Conservation (phyloP, 2,797 vertebrate species). For the Platyrinchus mystaceus region DNA sequence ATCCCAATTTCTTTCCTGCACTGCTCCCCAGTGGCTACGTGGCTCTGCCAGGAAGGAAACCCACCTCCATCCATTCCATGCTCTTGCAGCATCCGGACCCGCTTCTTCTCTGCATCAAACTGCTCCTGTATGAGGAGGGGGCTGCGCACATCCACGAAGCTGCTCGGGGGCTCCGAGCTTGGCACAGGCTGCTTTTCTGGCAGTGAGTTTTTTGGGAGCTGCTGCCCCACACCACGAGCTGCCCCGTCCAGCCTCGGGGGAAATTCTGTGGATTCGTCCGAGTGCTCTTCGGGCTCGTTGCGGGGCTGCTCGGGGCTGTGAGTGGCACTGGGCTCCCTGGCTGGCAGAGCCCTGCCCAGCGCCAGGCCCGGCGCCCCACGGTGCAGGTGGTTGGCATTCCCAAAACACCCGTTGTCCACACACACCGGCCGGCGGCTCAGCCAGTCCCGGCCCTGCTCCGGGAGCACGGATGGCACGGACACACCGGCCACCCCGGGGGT, state of each 20-base stretch:
- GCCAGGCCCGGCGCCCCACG: rapidly evolving
- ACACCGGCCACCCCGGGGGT: rapidly evolving
- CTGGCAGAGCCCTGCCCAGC: neutral
- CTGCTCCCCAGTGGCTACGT: neutral
- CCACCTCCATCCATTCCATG: neutral
- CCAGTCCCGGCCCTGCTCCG: neutral
- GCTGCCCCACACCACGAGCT: rapidly evolving
- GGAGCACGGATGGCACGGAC: rapidly evolving
- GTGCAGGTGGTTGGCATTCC: slow-evolving; percentile 21
- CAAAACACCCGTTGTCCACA: slow-evolving; percentile 31
- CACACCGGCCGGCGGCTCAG: slow-evolving; percentile 32
- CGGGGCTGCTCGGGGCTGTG: neutral
- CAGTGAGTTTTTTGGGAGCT: neutral
- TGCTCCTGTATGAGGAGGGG: neutral
- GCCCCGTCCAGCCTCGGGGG: rapidly evolving
- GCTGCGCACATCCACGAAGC: neutral
- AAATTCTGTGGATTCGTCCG: neutral
- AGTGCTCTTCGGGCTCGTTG: slow-evolving; percentile 24
- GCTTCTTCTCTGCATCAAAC: neutral
- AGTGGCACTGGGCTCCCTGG: rapidly evolving
- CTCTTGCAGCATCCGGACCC: rapidly evolving
- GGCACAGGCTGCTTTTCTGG: neutral
- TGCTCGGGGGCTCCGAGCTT: rapidly evolving
- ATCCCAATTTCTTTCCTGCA: neutral
- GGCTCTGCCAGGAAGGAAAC: neutral